These are phyloP conservation scores for Craterocephalus amniculus DNA, from an alignment of 2,797 vertebrate genomes.

Conservation along the genomic window DNA sequence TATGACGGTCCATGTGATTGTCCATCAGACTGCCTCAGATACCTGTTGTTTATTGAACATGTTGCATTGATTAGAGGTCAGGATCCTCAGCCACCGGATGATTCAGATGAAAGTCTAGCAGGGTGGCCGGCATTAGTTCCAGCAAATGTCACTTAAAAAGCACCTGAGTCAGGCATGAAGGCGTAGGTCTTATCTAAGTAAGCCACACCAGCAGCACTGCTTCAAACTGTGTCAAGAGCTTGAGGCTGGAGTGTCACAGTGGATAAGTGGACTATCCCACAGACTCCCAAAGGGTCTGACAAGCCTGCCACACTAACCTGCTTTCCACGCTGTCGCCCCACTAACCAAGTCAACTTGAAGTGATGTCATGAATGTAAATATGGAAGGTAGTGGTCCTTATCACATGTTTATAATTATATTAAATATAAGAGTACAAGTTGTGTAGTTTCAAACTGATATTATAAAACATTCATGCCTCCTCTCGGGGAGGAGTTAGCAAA, in stretches of 20 bases:
- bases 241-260: constrained; percentile 38
- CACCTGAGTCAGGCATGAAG: background rate
- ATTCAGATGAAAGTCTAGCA: background rate
- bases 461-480: too few relatives aligned
- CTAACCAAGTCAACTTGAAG: constrained; percentile 3
- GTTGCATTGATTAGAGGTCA: background rate
- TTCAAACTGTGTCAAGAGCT: constrained; percentile 16
- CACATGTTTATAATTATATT: background rate
- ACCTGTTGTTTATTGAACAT: background rate
- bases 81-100: background rate
- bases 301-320: constrained; percentile 61
- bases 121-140: background rate
- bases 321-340: constrained; percentile 46
- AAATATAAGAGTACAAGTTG: too few relatives aligned
- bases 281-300: constrained; percentile 41
- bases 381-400: background rate
- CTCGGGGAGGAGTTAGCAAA: constrained; percentile 29
- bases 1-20: constrained; percentile 19
- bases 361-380: background rate
- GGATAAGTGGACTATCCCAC: constrained; percentile 39
- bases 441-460: too few relatives aligned
- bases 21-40: constrained; percentile 4
- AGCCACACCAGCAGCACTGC: constrained; percentile 16
- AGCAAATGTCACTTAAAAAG: background rate
- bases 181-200: constrained; percentile 25